Base-by-base conservation (phyloP, 35 echinoderm and acorn worm species). In the Hemicentrotus pulcherrimus region DNA sequence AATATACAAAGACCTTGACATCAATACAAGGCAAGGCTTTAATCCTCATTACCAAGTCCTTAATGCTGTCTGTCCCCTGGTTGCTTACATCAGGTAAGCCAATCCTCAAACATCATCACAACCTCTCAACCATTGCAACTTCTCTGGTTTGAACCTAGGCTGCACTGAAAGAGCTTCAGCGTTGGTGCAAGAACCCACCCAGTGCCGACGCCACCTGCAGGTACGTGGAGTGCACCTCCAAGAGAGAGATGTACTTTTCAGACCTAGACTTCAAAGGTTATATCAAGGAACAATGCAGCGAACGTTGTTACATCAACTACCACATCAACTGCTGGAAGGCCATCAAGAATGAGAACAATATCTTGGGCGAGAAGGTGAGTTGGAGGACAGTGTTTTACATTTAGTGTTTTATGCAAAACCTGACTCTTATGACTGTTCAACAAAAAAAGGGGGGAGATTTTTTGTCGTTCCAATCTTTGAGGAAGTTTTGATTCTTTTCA, bases 211-310 rank as follows among this genome's bases (percentile, higher is more conserved):
- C 98, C 32, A 52, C 61, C 48, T 99, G 98, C 89, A 91, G 96
- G 15, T 92, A 96, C 32, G 12, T 48, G 4, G n/a, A 87, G 15
- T 97, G 96, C 91, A 85, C 78, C n/a, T 87, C 86, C n/a, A 95
- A 95, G 47, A 88, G 86, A 8, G 95, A 99, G 52, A 97, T 99
- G 30, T 99, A 99, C 91, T 61, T 97, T 28, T 96, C 95, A 22
- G 98, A 99, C 58, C 47, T 95, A 30, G 97, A 96, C 6, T 99
- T 99, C 88, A 99, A 96, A 86, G 97, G 98, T 91, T 99, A 96
- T 24, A 95, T 97, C 30, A 92, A 88, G 94, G 94, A 92, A 12
- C 32, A 46, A 5, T 99, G 98, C 85, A 96, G 92, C 31, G 98
- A 99, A 19, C 92, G 95, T 13, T 99, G 98, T 95, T 85, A 47